phyloP scores from a whole-genome alignment of 2,888 invertebrate species.

The Hetaerina titia region DNA sequence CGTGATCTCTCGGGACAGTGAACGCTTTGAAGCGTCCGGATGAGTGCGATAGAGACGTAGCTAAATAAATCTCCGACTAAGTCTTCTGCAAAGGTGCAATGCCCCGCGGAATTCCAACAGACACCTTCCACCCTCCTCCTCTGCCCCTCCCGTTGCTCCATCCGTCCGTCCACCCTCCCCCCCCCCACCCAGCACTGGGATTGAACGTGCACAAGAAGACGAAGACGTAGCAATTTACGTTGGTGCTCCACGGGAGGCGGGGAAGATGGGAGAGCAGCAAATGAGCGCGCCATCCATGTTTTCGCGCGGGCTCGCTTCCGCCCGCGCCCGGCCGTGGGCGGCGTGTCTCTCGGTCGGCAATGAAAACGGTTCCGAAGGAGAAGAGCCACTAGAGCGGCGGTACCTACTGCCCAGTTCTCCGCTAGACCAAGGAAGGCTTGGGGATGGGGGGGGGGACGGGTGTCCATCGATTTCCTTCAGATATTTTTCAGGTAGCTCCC shows the following conservation, averaged over 20 bases:
- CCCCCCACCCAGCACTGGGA: neutral
- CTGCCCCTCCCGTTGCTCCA: too few species aligned
- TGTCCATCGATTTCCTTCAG: constrained; percentile 36
- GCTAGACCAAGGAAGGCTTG: neutral
- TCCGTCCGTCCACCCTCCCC: neutral
- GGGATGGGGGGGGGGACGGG: neutral
- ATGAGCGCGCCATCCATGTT: neutral
- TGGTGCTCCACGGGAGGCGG: neutral
- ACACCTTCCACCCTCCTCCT: neutral
- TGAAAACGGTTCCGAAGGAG: too few species aligned
- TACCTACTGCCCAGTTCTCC: neutral
- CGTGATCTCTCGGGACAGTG: neutral
- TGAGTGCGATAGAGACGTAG: neutral
- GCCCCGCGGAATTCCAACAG: constrained; percentile 7
- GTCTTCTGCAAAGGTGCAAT: neutral
- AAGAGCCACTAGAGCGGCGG: neutral
- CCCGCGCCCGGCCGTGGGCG: too few species aligned
- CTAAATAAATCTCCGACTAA: neutral
- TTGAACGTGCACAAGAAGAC: neutral
- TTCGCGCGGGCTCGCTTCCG: neutral
- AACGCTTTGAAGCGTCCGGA: neutral
- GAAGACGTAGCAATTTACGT: neutral
- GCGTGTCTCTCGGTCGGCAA: too few species aligned
- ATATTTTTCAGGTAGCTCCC: neutral
- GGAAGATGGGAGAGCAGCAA: neutral